Conservation (phyloP, 2,888 invertebrate species). For the Phania funesta region DNA sequence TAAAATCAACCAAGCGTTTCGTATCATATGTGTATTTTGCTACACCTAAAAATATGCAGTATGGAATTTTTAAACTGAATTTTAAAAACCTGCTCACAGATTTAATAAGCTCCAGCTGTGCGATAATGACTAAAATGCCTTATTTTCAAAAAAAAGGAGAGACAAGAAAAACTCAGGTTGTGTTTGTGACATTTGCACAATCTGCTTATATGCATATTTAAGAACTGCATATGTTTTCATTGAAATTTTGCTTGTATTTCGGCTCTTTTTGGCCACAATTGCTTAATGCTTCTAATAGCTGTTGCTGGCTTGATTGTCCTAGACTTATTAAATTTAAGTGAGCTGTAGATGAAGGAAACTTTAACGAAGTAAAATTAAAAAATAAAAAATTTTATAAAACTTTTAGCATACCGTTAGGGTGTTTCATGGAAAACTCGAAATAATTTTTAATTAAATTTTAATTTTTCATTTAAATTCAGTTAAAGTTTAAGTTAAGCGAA, state of each 20-base stretch:
- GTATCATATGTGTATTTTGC: neutral
- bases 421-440: too few relatives aligned
- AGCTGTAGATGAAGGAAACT: too few relatives aligned
- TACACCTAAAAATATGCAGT: constrained; percentile 22
- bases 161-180: neutral
- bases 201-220: neutral
- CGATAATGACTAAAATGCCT: constrained; percentile 35
- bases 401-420: too few relatives aligned
- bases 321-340: too few relatives aligned
- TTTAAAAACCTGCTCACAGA: constrained; percentile 9
- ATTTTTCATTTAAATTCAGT: too few relatives aligned
- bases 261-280: neutral
- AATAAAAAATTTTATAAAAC: too few relatives aligned
- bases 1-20: neutral
- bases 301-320: neutral
- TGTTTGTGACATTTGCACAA: neutral
- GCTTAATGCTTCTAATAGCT: neutral
- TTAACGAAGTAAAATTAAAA: too few relatives aligned
- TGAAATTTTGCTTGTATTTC: neutral
- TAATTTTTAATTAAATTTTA: too few relatives aligned
- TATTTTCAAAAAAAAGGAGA: neutral
- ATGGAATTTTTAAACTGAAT: constrained; percentile 14
- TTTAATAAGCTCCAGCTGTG: constrained; percentile 51
- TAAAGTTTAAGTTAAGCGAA: too few relatives aligned
- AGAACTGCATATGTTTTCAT: neutral